Evolutionary conservation across 1,140 invertebrate genomes (phyloP).

Genomic region (Ridgeia piscesae): DNA sequence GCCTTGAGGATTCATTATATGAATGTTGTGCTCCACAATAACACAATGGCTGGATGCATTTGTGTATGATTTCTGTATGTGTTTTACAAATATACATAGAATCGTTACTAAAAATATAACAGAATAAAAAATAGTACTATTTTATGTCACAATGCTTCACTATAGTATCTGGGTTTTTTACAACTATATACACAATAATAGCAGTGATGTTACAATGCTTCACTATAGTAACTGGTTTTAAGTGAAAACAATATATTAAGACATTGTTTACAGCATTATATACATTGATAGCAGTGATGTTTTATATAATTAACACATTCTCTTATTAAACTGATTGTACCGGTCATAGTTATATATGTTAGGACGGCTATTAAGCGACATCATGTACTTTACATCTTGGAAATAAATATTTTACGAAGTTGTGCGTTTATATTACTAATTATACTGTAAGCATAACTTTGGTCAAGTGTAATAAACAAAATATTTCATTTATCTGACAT

Average conservation of each 20-base stretch:
- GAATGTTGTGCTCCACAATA: background rate
- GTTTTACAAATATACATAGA: background rate
- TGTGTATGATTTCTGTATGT: background rate
- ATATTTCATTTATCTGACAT: too few relatives aligned
- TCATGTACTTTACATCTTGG: background rate
- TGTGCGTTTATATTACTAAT: background rate
- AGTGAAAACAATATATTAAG: background rate
- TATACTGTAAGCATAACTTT: background rate
- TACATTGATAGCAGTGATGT: background rate
- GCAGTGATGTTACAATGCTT: background rate
- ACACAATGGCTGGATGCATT: background rate
- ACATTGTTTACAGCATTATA: background rate
- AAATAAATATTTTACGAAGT: background rate
- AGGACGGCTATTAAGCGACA: background rate
- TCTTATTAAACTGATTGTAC: background rate
- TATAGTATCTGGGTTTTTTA: background rate
- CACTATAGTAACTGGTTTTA: background rate
- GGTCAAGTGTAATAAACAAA: too few relatives aligned
- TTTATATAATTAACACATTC: background rate
- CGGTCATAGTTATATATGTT: background rate
- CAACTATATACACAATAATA: too few relatives aligned
- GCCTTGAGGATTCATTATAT: background rate
- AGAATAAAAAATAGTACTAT: background rate
- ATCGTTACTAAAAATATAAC: background rate
- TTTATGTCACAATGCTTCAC: background rate